Evolutionary conservation across 2,888 invertebrate genomes (phyloP).

Genomic region (Leptura quadrifasciata): DNA sequence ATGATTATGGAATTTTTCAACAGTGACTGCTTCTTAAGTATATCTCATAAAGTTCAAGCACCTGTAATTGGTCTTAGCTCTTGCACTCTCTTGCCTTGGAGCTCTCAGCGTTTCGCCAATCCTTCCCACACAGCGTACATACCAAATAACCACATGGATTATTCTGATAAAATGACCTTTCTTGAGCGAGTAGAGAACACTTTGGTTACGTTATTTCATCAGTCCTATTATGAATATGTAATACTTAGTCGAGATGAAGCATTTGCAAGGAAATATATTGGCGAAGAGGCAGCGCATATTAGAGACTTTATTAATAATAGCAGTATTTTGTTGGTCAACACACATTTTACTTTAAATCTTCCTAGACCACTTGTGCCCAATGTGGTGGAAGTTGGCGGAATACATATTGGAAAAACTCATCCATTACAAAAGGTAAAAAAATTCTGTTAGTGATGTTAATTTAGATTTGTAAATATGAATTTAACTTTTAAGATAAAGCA

Average conservation of each 20-base stretch:
- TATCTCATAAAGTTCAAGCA: slow-evolving; percentile 77
- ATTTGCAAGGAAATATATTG: slow-evolving; percentile 63
- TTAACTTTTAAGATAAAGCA: too few relatives aligned
- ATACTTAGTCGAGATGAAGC: slow-evolving; percentile 58
- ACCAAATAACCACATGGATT: slow-evolving; percentile 73
- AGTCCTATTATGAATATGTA: slow-evolving; percentile 57
- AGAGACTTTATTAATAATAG: slow-evolving; percentile 73
- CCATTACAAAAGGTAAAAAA: slow-evolving; percentile 60
- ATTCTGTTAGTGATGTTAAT: too few relatives aligned
- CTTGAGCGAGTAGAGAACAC: slow-evolving; percentile 73
- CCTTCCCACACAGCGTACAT: slow-evolving; percentile 75
- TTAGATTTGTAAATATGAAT: too few relatives aligned
- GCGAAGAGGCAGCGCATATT: slow-evolving; percentile 64
- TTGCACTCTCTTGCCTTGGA: slow-evolving; percentile 75
- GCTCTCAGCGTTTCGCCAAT: slow-evolving; percentile 73
- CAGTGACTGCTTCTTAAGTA: slow-evolving; percentile 81
- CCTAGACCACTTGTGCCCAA: slow-evolving; percentile 73
- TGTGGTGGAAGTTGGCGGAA: slow-evolving; percentile 76
- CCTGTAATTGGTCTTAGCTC: slow-evolving; percentile 77
- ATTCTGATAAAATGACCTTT: slow-evolving; percentile 67
- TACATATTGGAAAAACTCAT: slow-evolving; percentile 72
- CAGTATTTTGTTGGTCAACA: slow-evolving; percentile 74
- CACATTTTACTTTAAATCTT: slow-evolving; percentile 71
- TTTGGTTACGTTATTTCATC: slow-evolving; percentile 55
- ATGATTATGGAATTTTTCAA: slow-evolving; percentile 82